Conservation (phyloP, 1,140 invertebrate genomes). For the Belonocnema kinseyi region DNA sequence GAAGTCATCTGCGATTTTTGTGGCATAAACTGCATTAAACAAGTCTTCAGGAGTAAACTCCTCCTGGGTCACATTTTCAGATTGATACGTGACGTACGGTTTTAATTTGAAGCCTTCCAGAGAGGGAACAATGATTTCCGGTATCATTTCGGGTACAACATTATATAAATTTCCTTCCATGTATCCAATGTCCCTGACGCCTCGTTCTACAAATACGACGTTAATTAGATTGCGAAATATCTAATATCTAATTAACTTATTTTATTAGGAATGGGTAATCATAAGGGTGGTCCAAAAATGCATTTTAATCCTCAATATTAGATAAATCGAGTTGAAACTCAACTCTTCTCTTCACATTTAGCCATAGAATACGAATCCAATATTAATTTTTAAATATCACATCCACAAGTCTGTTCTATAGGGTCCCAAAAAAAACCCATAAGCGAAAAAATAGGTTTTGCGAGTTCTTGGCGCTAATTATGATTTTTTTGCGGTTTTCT, state of each 20-base stretch:
- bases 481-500: no score
- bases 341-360: no score
- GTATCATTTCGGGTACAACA: slow-evolving; percentile 90
- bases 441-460: no score
- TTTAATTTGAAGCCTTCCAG: slow-evolving; percentile 86
- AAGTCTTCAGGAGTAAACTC: slow-evolving; percentile 90
- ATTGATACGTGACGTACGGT: slow-evolving; percentile 94
- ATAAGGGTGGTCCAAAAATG: no score
- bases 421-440: no score
- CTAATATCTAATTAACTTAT: slow-evolving; percentile 28
- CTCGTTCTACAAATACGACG: slow-evolving; percentile 76
- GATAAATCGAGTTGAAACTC: no score
- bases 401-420: no score
- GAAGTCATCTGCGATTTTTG: slow-evolving; percentile 88
- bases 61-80: slow-evolving; percentile 83
- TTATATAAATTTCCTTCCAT: slow-evolving; percentile 72
- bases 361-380: no score
- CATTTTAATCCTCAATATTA: no score
- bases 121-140: slow-evolving; percentile 94
- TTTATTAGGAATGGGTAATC: not conserved
- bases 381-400: no score
- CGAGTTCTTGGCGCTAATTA: no score
- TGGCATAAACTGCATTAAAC: slow-evolving; percentile 88
- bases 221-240: slow-evolving; percentile 14
- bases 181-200: slow-evolving; percentile 80